A percentile compares a stretch with the other conserved stretches of the same genome.
Conservation (phyloP, 2,113 vertebrate genomes). For the Grammomys dolichurus region DNA sequence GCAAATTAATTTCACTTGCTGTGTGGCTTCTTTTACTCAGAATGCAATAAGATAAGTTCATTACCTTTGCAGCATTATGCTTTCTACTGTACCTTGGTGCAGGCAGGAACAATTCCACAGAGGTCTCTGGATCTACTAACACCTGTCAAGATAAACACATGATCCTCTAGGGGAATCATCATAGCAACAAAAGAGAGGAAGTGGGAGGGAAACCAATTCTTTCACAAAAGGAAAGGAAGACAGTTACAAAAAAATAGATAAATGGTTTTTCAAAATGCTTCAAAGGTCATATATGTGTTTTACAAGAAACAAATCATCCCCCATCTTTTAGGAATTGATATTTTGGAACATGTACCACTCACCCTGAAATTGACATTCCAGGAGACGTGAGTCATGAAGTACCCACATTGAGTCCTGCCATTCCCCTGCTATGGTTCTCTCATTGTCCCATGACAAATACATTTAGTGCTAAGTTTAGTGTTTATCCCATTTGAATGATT, state of each 20-base stretch:
- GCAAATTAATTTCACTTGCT: conserved; percentile 85
- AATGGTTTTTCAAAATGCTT: conserved; percentile 82
- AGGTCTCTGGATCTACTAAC: conserved; percentile 85
- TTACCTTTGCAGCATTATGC: conserved; percentile 87
- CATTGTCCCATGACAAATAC: conserved; percentile 75
- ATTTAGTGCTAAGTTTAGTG: conserved; percentile 81
- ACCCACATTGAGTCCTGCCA: conserved; percentile 76
- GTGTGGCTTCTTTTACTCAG: conserved; percentile 86
- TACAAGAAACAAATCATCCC: conserved; percentile 63
- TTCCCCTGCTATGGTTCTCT: conserved; percentile 65
- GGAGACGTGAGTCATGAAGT: conserved; percentile 75
- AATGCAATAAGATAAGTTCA: conserved; percentile 87
- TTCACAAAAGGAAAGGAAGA: conserved; percentile 67
- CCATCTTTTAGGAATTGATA: conserved; percentile 79
- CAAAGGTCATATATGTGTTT: conserved; percentile 78
- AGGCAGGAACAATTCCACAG: conserved; percentile 86
- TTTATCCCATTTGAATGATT: conserved; percentile 78
- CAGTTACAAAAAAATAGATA: conserved; percentile 69
- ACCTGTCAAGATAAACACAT: conserved; percentile 90
- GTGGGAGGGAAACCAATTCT: conserved; percentile 80
- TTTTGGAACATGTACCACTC: conserved; percentile 64
- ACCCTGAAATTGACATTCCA: conserved; percentile 78
- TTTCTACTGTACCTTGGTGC: conserved; percentile 86
- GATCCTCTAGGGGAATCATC: conserved; percentile 85
- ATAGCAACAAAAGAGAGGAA: conserved; percentile 84